Base-by-base conservation (phyloP, 2,888 invertebrate genomes). In the Opisthograptis luteolata region DNA sequence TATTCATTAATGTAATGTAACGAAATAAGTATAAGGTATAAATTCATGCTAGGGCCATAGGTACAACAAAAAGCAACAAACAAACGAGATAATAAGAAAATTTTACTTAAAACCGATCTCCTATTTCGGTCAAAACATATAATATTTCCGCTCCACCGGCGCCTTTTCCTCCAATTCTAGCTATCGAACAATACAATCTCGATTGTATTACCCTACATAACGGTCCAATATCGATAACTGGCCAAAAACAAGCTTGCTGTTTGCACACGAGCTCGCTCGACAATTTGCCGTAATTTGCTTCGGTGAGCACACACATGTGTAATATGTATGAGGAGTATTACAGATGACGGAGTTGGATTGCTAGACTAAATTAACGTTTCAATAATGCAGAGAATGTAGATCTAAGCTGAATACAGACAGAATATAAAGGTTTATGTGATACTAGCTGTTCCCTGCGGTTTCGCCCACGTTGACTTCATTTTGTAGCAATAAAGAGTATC, bases 181-280 rank as follows among this genome's bases (percentile, higher is more conserved):
- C n/a, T n/a, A n/a, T n/a, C n/a, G 3, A 12, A 22, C 27, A 14
- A 7, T 24, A 37, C 43, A 43, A 49, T 39, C 37, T 22, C 19
- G 27, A 49, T 43, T 43, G 42, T 35, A 41, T 47, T 31, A 42
- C 48, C 37, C 31, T 42, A 48, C 42, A 48, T 27, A 31, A 20
- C 36, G 19, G 14, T 14, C 49, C 41, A 53, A 45, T 58, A 54
- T 51, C 51, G 54, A 51, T 50, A 50, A 39, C 47, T 46, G 42
- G 42, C 51, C 44, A 47, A 51, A 52, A 47, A 55, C 53, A 45
- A 43, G 36, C 32, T 22, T 34, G 19, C 27, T 43, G 34, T 43
- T 49, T 31, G 43, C 37, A 28, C 22, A 39, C 12, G 37, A 15
- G 31, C 32, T 43, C 32, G 15, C 32, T 43, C 20, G 31, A 12